Base-by-base conservation (phyloP, 2,888 invertebrate genomes). In the Oxyteleia sp. region DNA sequence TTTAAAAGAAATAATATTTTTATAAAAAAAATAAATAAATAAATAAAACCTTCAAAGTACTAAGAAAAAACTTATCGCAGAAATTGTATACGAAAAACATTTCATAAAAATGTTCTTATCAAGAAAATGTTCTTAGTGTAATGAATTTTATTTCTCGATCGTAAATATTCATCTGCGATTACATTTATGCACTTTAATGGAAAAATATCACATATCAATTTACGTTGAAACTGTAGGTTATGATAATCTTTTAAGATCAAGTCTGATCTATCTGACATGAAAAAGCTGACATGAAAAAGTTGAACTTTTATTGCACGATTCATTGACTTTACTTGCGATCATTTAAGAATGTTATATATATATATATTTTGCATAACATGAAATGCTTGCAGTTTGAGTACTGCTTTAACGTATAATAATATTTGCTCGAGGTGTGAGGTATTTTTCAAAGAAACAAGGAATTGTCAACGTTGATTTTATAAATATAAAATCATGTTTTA, bases 231-330 rank as follows among this genome's bases (percentile, higher is more conserved):
- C 32, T 32, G 10, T 26, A 49, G 10, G 15, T 59, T 53, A 35
- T 45, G 51, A 53, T 38, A 75, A 57, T 66, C 57, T 75, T 66
- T 57, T 16, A 29, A 66, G 18, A 66, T 75, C 57, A 75, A 57
- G 57, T 59, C 16, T 66, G 57, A 75, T 75, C 55, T 53, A 13
- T 47, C 55, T n/a, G 35, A 26, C 7, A 55, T 74, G 41, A 75
- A 75, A 75, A 57, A 66, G 57, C 57, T 69, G 35, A 26, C 7
- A 55, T 74, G 41, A 75, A 75, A 75, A 57, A 66, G 57, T 66
- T 69, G 55, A 69, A 69, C 69, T 69, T 69, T 69, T 57, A 69
- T 69, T 57, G 66, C 68, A 68, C 68, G 53, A 68, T 68, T 68
- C 43, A 55, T 68, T 68, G 68, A 68, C 68, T 68, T 68, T 53